Conservation (phyloP, 2,888 invertebrate species). For the Calameuta idolon region DNA sequence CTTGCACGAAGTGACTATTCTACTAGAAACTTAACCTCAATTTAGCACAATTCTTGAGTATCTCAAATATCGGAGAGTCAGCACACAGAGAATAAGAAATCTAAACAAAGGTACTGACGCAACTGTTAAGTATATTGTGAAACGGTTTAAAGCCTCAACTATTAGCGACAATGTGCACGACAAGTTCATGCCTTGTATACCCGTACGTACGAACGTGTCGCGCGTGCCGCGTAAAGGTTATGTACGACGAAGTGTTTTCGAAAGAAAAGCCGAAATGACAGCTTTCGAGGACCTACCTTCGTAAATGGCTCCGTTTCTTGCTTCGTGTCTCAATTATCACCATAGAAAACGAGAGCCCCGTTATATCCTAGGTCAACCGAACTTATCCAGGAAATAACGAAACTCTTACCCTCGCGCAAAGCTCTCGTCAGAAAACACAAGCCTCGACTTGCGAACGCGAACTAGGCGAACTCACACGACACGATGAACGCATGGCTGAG, state of each 20-base stretch:
- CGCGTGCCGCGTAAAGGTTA: slow-evolving; percentile 36
- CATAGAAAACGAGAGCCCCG: neutral
- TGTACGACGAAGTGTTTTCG: slow-evolving; percentile 20
- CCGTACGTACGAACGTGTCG: slow-evolving; percentile 33
- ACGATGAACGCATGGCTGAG: neutral
- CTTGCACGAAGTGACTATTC: neutral
- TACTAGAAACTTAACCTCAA: neutral
- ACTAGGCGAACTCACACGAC: slow-evolving; percentile 10
- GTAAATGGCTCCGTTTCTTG: neutral
- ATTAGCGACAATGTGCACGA: neutral
- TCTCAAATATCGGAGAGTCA: neutral
- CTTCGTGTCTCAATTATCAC: neutral
- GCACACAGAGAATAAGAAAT: neutral
- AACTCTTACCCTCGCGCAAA: slow-evolving; percentile 10
- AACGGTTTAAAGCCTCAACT: neutral
- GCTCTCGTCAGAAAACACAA: slow-evolving; percentile 19
- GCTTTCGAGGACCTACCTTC: slow-evolving; percentile 5
- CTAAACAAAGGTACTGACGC: neutral
- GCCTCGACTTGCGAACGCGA: slow-evolving; percentile 20
- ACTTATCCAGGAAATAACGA: slow-evolving; percentile 16
- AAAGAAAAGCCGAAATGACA: slow-evolving; percentile 5
- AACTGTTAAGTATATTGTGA: neutral
- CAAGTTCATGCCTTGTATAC: neutral
- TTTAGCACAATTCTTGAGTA: neutral
- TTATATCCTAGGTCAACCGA: neutral